Evolutionary conservation across 2,113 vertebrate genomes (phyloP), one percentile per base, ranked within the genome.

Genomic region (Myotis yumanensis): DNA sequence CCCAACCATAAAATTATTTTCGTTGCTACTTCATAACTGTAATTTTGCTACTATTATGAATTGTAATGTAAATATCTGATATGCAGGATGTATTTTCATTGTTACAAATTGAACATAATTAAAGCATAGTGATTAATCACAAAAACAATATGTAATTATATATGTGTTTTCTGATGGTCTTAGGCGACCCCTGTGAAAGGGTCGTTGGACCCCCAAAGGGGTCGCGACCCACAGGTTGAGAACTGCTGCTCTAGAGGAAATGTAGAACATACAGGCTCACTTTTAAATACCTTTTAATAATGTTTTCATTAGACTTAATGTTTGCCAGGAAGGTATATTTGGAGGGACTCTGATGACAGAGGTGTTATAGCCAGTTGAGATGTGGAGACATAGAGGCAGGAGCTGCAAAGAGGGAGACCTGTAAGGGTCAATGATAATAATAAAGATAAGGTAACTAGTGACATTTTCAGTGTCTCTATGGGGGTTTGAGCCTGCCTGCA

Each of bases 201-300:
- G 43, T 43, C 43, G 6, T 43, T 43, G 1, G 7, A 43, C 43
- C 43, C 43, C 43, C 43, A 43, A 43, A 43, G 43, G 43, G 43
- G 43, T 43, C 7, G 7, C 43, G 43, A 43, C 43, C 43, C 43
- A 43, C 43, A 43, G 43, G 6, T 43, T 43, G 43, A 43, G 43
- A 43, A 43, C 43, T 1, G 7, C 43, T 43, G 43, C 43, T 43
- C 43, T n/a, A 37, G 82, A 93, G 95, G 89, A 93, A 95, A 95
- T 84, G 95, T 90, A 89, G 96, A 92, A 92, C 81, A 64, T 4
- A 35, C 86, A 93, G 93, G 79, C 94, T 95, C 82, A 93, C 91
- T 90, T 95, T 96, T 97, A 96, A 96, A 97, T 94, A 82, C 84
- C 95, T 91, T 89, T 82, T 75, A 77, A 89, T 86, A 88, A 95